Percentiles rank a stretch among this genome's conserved stretches.
These are phyloP conservation scores for Plebejus anna DNA, from an alignment of 2,888 invertebrate genomes.

Conservation along the genomic window DNA sequence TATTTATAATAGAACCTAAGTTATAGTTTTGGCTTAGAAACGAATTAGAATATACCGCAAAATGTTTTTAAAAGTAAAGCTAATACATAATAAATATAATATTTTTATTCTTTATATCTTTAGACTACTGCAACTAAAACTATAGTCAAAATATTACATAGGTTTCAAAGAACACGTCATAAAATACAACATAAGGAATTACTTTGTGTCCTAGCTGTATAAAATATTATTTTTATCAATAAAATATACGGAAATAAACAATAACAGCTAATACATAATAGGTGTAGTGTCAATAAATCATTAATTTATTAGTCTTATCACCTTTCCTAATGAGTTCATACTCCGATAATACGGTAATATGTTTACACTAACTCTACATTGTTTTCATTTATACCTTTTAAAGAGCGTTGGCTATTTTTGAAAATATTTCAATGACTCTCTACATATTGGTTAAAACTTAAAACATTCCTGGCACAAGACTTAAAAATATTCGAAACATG, in stretches of 20 bases:
- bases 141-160: too few species aligned
- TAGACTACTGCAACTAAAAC: too few species aligned
- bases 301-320: slow-evolving; percentile 22
- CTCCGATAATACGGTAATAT: slow-evolving; percentile 12
- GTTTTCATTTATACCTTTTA: slow-evolving; percentile 17
- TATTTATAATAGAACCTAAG: too few species aligned
- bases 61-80: too few species aligned
- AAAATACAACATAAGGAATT: not conserved
- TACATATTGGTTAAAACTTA: not conserved
- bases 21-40: too few species aligned
- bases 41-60: too few species aligned
- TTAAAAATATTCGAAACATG: slow-evolving; percentile 5
- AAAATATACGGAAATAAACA: not conserved
- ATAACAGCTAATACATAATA: slow-evolving; percentile 21
- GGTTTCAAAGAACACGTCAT: too few species aligned
- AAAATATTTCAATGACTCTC: slow-evolving; percentile 14
- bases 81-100: too few species aligned
- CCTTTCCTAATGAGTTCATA: slow-evolving; percentile 21
- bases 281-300: slow-evolving; percentile 14
- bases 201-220: not conserved
- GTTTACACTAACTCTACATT: not conserved
- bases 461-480: slow-evolving; percentile 15
- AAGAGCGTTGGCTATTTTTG: slow-evolving; percentile 13
- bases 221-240: not conserved
- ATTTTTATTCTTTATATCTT: too few species aligned